Conservation (phyloP, 1,140 invertebrate species). For the Octopus sinensis region DNA sequence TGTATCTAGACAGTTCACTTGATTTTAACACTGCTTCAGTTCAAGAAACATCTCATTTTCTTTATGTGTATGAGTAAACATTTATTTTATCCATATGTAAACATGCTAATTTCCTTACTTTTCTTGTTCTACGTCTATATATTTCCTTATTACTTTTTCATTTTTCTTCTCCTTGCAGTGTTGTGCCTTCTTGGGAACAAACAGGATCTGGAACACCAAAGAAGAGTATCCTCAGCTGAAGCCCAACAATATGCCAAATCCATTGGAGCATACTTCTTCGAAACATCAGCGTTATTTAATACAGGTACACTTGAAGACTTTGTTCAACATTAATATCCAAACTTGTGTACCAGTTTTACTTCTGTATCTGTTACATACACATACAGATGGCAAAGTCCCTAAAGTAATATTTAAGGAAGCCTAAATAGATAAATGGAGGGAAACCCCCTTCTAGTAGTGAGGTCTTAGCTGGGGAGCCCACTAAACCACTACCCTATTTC, state of each 20-base stretch:
- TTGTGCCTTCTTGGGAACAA: constrained; percentile 58
- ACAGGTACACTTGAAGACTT: constrained; percentile 59
- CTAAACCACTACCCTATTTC: neutral
- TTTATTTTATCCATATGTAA: no score
- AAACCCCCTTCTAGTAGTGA: constrained; percentile 9
- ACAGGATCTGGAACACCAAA: constrained; percentile 47
- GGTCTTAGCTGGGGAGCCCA: neutral
- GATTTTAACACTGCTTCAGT: no score
- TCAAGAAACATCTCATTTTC: no score
- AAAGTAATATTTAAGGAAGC: constrained; percentile 73
- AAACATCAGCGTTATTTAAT: constrained; percentile 76
- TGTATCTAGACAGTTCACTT: no score
- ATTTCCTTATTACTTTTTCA: neutral
- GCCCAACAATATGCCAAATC: constrained; percentile 72
- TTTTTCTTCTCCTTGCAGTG: constrained; percentile 34
- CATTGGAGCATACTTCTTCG: constrained; percentile 81
- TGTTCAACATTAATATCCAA: no score
- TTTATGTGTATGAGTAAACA: no score
- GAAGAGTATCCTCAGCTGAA: constrained; percentile 62
- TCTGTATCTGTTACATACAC: no score
- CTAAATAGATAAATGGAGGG: constrained; percentile 71
- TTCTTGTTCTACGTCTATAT: no score
- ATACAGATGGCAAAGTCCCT: constrained; percentile 63
- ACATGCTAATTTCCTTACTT: no score
- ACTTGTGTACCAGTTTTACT: no score